Conservation (phyloP, 2,797 vertebrate species). For the Astyanax mexicanus region DNA sequence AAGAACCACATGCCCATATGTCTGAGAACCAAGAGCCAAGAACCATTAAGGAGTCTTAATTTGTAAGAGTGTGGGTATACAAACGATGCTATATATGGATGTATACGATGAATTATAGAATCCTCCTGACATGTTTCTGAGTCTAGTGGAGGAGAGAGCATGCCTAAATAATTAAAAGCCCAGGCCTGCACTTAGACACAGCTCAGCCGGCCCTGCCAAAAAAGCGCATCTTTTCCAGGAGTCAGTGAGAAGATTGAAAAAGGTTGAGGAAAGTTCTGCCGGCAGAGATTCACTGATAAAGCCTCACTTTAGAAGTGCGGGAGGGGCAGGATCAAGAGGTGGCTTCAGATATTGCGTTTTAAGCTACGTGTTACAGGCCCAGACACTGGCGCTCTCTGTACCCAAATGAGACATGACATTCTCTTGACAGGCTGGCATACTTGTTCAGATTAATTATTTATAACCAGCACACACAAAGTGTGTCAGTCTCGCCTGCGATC, state of each 20-base stretch:
- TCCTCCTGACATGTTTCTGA: constrained; percentile 29
- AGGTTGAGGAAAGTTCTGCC: constrained; percentile 39
- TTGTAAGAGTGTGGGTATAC: neutral
- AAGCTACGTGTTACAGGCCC: constrained; percentile 62
- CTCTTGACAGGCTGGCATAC: constrained; percentile 68
- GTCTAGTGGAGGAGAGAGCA: constrained; percentile 42
- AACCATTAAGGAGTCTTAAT: neutral
- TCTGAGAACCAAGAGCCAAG: no score
- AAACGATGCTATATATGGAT: constrained; percentile 20
- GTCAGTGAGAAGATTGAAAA: constrained; percentile 23
- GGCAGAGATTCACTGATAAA: constrained; percentile 56
- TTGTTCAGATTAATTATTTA: constrained; percentile 80
- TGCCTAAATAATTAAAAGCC: constrained; percentile 58
- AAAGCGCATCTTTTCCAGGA: constrained; percentile 46
- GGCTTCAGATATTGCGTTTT: constrained; percentile 51
- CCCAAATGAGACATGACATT: constrained; percentile 77
- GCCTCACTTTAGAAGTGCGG: constrained; percentile 39
- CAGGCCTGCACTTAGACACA: constrained; percentile 45
- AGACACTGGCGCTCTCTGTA: constrained; percentile 61
- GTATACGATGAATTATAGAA: constrained; percentile 19
- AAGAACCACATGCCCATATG: neutral
- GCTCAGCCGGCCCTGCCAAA: constrained; percentile 55
- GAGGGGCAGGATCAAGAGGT: constrained; percentile 57
- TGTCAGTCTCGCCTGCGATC: constrained; percentile 74
- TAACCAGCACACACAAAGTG: constrained; percentile 72